These are phyloP conservation scores for Enteromius treurensis DNA, from an alignment of 2,797 vertebrate genomes.

Conservation along the genomic window DNA sequence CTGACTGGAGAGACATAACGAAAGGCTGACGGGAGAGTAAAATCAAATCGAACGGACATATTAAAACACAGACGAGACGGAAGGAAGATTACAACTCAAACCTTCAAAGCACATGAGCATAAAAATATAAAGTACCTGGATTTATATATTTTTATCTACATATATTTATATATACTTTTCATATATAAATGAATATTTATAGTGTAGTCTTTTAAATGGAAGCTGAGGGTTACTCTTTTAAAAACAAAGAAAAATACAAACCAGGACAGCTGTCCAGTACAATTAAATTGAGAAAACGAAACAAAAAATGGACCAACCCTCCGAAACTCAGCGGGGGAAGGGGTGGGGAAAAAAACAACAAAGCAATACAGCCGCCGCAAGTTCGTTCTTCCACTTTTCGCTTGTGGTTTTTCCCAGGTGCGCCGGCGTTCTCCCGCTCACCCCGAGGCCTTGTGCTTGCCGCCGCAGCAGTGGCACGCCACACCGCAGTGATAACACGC, in stretches of 20 bases:
- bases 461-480: conserved; percentile 91
- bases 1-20: conserved; percentile 59
- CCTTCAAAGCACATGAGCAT: conserved; percentile 65
- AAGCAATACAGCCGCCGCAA: not conserved
- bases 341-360: conserved; percentile 42
- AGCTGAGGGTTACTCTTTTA: conserved; percentile 56
- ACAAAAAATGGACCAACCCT: conserved; percentile 21
- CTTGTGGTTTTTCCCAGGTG: conserved; percentile 9
- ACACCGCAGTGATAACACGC: conserved; percentile 92
- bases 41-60: conserved; percentile 65
- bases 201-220: conserved; percentile 56
- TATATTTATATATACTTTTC: conserved; percentile 57
- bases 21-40: conserved; percentile 14
- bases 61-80: conserved; percentile 53
- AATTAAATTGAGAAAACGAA: conserved; percentile 22
- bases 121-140: conserved; percentile 78
- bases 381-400: not conserved
- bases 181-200: conserved; percentile 65
- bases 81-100: conserved; percentile 63
- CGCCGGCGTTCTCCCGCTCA: conserved; percentile 66
- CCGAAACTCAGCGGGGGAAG: conserved; percentile 53
- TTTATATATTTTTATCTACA: conserved; percentile 66
- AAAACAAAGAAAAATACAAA: conserved; percentile 51
- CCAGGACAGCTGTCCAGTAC: conserved; percentile 36
- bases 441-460: conserved; percentile 90